Conservation (phyloP, 2,888 invertebrate genomes). For the Hetaerina titia region DNA sequence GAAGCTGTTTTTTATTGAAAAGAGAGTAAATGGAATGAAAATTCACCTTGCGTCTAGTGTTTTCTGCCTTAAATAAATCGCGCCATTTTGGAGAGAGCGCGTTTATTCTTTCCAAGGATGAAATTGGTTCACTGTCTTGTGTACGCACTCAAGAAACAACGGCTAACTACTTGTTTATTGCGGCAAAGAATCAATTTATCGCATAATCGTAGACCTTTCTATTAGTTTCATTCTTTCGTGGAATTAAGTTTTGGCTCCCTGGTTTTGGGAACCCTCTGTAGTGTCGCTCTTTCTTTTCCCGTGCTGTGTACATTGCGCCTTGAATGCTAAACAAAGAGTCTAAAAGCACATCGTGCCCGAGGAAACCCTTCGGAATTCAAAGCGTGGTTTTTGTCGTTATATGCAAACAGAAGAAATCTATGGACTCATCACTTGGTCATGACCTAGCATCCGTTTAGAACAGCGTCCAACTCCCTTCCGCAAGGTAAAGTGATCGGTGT, state of each 20-base stretch:
- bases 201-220: neutral
- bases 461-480: constrained; percentile 31
- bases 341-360: neutral
- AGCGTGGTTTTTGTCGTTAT: neutral
- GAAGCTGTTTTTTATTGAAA: constrained; percentile 55
- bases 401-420: neutral
- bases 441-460: neutral
- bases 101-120: neutral
- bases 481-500: neutral
- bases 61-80: neutral
- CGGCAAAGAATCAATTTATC: constrained; percentile 13
- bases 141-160: neutral
- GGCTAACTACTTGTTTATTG: neutral
- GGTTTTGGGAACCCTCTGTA: neutral
- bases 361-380: neutral
- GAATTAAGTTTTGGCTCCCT: neutral
- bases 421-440: neutral
- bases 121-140: neutral
- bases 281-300: neutral
- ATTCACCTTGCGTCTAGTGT: neutral
- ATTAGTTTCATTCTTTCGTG: neutral
- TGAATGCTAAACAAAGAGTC: neutral
- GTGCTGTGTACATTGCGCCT: neutral
- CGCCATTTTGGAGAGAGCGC: neutral
- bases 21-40: constrained; percentile 43